phyloP scores from a whole-genome alignment of 2,888 invertebrate species.

The Caenorhabditis sp. region DNA sequence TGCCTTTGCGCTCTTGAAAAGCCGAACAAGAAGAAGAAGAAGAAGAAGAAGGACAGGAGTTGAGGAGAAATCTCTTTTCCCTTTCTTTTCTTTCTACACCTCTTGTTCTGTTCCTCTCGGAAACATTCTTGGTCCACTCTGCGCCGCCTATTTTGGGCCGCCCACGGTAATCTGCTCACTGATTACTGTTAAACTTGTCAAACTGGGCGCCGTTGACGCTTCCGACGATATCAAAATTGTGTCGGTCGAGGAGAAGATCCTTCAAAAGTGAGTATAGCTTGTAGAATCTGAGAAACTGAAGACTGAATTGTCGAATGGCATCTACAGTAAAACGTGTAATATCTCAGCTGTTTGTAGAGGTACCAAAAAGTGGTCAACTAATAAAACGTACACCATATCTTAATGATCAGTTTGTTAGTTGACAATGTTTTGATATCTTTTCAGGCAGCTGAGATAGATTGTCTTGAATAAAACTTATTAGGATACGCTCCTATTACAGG shows the following conservation, averaged over 20 bases:
- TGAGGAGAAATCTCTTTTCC: neutral
- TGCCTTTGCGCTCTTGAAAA: constrained; percentile 29
- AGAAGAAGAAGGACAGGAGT: constrained; percentile 1
- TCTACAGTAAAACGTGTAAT: too few relatives aligned
- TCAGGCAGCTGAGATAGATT: too few relatives aligned
- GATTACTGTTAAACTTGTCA: constrained; percentile 51
- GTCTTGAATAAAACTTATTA: too few relatives aligned
- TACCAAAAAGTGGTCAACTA: too few relatives aligned
- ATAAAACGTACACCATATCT: too few relatives aligned
- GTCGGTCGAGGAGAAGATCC: constrained; percentile 68
- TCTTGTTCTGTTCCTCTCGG: neutral
- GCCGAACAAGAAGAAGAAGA: constrained; percentile 22
- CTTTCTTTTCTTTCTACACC: neutral
- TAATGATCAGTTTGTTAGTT: too few relatives aligned
- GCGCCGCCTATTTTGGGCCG: constrained; percentile 55
- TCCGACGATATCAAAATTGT: constrained; percentile 66
- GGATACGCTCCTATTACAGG: too few relatives aligned
- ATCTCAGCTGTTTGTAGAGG: too few relatives aligned
- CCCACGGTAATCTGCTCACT: constrained; percentile 48
- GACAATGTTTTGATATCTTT: too few relatives aligned
- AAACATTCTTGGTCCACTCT: constrained; percentile 49
- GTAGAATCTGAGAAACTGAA: neutral
- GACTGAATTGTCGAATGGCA: too few relatives aligned
- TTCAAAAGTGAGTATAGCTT: constrained; percentile 42
- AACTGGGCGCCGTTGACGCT: constrained; percentile 57